Conservation (phyloP, 2,888 invertebrate species). For the Lathronympha strigana region DNA sequence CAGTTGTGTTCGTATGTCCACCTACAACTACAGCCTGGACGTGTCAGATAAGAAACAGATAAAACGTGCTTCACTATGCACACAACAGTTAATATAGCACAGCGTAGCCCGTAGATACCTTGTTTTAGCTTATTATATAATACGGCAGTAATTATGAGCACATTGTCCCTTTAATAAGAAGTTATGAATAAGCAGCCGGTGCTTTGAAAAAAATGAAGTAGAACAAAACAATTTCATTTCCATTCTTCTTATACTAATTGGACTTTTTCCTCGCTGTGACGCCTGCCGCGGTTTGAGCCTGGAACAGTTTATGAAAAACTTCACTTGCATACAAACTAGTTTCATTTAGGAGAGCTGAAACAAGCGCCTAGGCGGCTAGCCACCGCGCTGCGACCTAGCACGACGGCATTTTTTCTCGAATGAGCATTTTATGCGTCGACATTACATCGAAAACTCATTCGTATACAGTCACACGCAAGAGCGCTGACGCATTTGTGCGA, state of each 20-base stretch:
- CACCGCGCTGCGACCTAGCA: conserved; percentile 44
- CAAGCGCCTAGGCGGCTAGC: conserved; percentile 50
- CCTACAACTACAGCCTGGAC: too few relatives aligned
- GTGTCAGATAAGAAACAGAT: too few relatives aligned
- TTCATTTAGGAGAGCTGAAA: conserved; percentile 64
- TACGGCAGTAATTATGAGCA: conserved; percentile 1
- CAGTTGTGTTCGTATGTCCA: too few relatives aligned
- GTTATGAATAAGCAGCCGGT: conserved; percentile 56
- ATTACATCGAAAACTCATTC: background rate
- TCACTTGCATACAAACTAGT: conserved; percentile 70
- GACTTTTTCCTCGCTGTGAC: conserved; percentile 63
- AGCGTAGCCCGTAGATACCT: background rate
- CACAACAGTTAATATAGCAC: background rate
- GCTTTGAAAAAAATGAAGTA: conserved; percentile 56
- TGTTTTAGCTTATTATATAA: background rate
- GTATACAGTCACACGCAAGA: background rate
- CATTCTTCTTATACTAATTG: conserved; percentile 69
- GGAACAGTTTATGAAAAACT: conserved; percentile 71
- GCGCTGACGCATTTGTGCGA: background rate
- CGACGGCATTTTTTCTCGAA: conserved; percentile 38
- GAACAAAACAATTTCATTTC: conserved; percentile 62
- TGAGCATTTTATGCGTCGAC: background rate
- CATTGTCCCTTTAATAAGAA: conserved; percentile 60
- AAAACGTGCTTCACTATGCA: background rate
- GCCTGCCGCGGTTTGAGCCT: conserved; percentile 59